Percentiles rank a stretch among this genome's conserved stretches.
Evolutionary conservation across 2,113 vertebrate genomes (phyloP).

Genomic region (Phalacrocorax pelagicus): DNA sequence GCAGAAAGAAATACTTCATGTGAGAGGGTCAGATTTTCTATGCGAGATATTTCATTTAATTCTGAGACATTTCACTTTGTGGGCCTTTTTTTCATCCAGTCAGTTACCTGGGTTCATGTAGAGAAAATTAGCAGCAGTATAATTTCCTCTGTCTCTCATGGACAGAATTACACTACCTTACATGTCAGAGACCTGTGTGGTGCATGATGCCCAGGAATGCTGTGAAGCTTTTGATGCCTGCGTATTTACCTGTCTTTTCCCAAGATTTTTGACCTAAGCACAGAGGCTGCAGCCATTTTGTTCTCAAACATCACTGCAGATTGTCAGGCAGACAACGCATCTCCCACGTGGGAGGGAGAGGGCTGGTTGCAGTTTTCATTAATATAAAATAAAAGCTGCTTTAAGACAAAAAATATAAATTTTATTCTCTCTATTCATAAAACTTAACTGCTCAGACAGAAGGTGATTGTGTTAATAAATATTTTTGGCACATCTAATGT

Average conservation of each 20-base stretch:
- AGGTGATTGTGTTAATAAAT: not conserved
- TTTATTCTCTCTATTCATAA: not conserved
- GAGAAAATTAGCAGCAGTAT: not conserved
- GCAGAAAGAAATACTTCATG: not conserved
- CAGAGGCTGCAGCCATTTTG: not conserved
- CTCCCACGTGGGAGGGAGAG: not conserved
- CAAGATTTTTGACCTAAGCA: not conserved
- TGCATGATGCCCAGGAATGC: not conserved
- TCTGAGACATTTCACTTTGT: not conserved
- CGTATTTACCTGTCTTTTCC: not conserved
- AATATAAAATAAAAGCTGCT: not conserved
- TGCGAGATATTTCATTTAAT: not conserved
- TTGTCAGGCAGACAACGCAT: not conserved
- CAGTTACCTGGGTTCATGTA: not conserved
- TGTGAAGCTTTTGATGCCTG: not conserved
- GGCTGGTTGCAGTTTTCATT: not conserved
- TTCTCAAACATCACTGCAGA: not conserved
- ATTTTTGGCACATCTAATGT: not conserved
- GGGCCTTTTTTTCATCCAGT: not conserved
- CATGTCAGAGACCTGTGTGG: not conserved
- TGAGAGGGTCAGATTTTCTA: not conserved
- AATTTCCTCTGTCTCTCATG: not conserved
- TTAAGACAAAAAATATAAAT: not conserved
- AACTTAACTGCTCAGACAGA: not conserved
- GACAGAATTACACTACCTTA: not conserved